A percentile compares a stretch with the other conserved stretches of the same genome.
These are phyloP conservation scores for Sebastes hopkinsi DNA, from an alignment of 2,797 vertebrate species.

Conservation along the genomic window DNA sequence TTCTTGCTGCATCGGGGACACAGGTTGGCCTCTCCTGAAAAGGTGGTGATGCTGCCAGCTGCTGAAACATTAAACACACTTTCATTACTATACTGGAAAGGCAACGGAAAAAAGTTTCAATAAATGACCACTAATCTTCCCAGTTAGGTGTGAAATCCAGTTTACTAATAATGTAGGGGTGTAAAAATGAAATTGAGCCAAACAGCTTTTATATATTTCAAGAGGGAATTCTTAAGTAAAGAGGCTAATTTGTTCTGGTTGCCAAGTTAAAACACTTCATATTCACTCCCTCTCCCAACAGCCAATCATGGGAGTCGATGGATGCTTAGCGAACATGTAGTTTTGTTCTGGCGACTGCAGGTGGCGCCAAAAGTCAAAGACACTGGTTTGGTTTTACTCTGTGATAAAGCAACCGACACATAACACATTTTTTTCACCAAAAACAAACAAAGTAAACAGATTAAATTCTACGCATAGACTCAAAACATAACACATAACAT, in stretches of 20 bases:
- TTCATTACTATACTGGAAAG: neutral
- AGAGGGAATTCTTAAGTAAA: neutral
- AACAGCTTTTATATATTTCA: slow-evolving; percentile 11
- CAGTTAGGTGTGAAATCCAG: neutral
- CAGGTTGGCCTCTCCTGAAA: slow-evolving; percentile 94
- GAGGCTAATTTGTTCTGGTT: neutral
- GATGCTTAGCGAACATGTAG: neutral
- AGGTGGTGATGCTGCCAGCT: slow-evolving; percentile 95
- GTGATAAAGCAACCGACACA: neutral
- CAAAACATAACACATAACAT: too few species aligned
- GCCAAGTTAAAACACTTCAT: slow-evolving; percentile 27
- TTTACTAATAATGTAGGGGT: neutral
- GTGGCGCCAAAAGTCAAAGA: slow-evolving; percentile 7
- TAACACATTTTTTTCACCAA: neutral
- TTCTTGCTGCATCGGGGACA: slow-evolving; percentile 95
- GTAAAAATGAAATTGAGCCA: neutral
- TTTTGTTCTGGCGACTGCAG: neutral
- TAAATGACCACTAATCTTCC: neutral
- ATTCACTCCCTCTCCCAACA: slow-evolving; percentile 4
- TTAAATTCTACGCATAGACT: neutral
- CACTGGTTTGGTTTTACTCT: neutral
- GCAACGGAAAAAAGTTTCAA: neutral
- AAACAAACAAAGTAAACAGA: neutral
- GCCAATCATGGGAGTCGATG: neutral
- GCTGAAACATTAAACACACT: slow-evolving; percentile 26